Base-by-base conservation (phyloP, 2,888 invertebrate species). In the Drosophila fulvimacula region DNA sequence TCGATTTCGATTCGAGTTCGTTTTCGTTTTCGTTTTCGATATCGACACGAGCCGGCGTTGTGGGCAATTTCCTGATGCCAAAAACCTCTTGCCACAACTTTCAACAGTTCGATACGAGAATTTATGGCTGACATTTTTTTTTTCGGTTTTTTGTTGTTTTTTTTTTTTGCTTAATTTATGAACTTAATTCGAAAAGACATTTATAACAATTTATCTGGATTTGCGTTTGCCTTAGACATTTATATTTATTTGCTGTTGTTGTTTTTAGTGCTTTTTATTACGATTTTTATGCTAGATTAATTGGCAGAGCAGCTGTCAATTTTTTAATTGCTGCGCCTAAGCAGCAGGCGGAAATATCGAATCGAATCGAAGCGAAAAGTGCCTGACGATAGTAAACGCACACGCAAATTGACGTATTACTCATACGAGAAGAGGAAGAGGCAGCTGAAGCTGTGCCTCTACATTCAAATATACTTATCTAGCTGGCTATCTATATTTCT, bases 141-240 rank as follows among this genome's bases (percentile, higher is more conserved):
- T 5, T 44, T 9, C 68, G 67, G 71, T 79, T n/a, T 48, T 27
- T n/a, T n/a, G 2, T 44, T 9, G 1, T 4, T 10, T n/a, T 30
- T 46, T 11, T 27, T 3, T 6, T 17, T n/a, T 10, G 61, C 42
- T 79, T 84, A 76, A 88, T 83, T 83, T 88, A 88, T 84, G 83
- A 88, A 88, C 86, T 76, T 72, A 78, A 88, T 76, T 78, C 82
- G 74, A 61, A 63, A 74, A 78, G 78, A 88, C 88, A 88, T 82
- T 85, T 73, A 88, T 74, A 88, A 74, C 74, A 86, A 88, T 84
- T 86, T 81, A 88, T 84, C 79, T 88, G 79, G 64, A 76, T 86
- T 81, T 82, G 57, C 57, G 57, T 34, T 46, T n/a, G 30, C 11
- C 30, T 48, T 46, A 30, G 46, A 48, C 34, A 5, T 34, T 56